Evolutionary conservation across 2,113 vertebrate genomes (phyloP), one percentile per base, ranked within the genome.

Genomic region (Rhabdomys dilectus): DNA sequence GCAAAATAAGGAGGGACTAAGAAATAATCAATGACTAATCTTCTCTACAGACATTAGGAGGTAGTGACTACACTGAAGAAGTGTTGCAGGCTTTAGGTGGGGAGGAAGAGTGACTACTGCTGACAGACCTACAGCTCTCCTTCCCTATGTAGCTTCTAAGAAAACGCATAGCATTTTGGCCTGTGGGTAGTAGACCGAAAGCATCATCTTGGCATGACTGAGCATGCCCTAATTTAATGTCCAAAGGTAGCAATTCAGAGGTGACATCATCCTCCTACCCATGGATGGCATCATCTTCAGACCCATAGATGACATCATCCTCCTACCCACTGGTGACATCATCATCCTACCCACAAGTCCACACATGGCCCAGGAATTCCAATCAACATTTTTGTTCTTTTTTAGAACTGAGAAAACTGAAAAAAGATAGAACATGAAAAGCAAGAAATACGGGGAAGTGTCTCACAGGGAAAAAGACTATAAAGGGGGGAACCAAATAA

Each of bases 1-100:
- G 75, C 39, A 91, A 88, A 91, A 88, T 80, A 89, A 80, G 36
- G 58, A 73, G 24, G 4, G 60, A 72, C 87, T 89, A 64, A 93
- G 51, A n/a, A 75, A 36, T 60, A 81, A 85, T 53, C 68, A 78
- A 81, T 89, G n/a, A n/a, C 64, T 53, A 68, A 77, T 75, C 13
- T 11, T 39, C 73, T 68, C 9, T n/a, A 39, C 78, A 70, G 53
- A 73, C 86, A 53, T 73, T 73, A 58, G 21, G 26, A 89, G 15
- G 15, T 17, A 82, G 53, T 82, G 17, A 45, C 56, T 0, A 0
- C 0, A 4, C 48, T 8, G 66, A 22, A 45, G 45, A 7, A 42
- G 24, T 68, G 4, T 77, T 53, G 34, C 16, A 56, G 13, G 6
- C 0, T 39, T 92, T 81, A 58, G 39, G 48, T 72, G 21, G 53